These are phyloP conservation scores for Drosophila fungiperda DNA, from an alignment of 2,888 invertebrate species.

Conservation along the genomic window DNA sequence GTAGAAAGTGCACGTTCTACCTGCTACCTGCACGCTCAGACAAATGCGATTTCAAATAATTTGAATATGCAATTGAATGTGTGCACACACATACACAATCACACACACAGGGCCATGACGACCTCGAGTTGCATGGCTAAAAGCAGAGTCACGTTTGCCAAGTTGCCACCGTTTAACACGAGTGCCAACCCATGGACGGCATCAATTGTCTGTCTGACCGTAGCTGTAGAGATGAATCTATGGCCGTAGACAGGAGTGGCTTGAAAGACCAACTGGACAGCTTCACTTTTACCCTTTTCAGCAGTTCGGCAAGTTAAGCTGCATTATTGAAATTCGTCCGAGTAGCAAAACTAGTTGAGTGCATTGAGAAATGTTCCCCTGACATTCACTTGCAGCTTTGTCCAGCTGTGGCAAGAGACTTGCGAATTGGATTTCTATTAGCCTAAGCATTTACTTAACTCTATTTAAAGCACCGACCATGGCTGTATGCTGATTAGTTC, in stretches of 20 bases:
- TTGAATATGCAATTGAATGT: conserved; percentile 79
- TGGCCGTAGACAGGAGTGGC: conserved; percentile 8
- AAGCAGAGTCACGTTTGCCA: conserved; percentile 62
- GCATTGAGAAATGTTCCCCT: conserved; percentile 59
- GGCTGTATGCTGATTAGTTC: not conserved
- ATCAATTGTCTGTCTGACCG: conserved; percentile 76
- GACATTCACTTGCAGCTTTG: conserved; percentile 16
- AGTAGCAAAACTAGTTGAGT: conserved; percentile 73
- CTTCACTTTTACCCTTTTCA: conserved; percentile 5
- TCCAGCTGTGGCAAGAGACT: conserved; percentile 9
- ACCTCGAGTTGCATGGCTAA: conserved; percentile 23
- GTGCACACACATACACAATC: conserved; percentile 41
- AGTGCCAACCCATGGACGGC: conserved; percentile 58
- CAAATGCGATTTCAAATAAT: conserved; percentile 78
- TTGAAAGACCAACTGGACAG: conserved; percentile 44
- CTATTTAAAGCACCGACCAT: conserved; percentile 11
- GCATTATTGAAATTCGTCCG: conserved; percentile 72
- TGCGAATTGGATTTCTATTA: conserved; percentile 41
- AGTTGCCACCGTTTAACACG: conserved; percentile 61
- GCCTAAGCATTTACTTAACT: conserved; percentile 30
- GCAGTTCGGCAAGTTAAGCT: conserved; percentile 34
- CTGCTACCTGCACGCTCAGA: conserved; percentile 62
- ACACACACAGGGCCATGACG: conserved; percentile 14
- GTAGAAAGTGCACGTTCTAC: conserved; percentile 62
- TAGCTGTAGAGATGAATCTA: conserved; percentile 11